These are phyloP conservation scores for Eudasyphora cyanicolor DNA, from an alignment of 2,888 invertebrate species.

Conservation along the genomic window DNA sequence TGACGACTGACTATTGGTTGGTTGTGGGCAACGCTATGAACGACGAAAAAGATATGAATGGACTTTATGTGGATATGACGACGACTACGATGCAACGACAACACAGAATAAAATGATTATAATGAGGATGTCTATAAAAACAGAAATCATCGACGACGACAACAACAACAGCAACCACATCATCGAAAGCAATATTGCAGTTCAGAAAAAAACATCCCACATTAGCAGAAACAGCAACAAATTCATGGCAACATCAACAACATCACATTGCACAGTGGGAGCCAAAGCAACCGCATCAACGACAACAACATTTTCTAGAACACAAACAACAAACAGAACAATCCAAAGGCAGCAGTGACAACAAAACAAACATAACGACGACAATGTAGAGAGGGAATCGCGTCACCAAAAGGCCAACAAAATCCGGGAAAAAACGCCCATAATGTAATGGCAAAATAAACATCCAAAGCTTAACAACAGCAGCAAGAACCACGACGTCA, in stretches of 20 bases:
- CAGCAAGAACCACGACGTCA: slow-evolving; percentile 37
- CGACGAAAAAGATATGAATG: slow-evolving; percentile 60
- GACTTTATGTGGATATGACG: slow-evolving; percentile 50
- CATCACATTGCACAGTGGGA: slow-evolving; percentile 35
- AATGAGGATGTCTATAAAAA: slow-evolving; percentile 64
- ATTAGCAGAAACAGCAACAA: slow-evolving; percentile 30
- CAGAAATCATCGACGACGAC: slow-evolving; percentile 32
- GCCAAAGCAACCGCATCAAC: slow-evolving; percentile 12
- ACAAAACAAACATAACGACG: not conserved
- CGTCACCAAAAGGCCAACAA: not conserved
- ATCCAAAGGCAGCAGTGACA: slow-evolving; percentile 40
- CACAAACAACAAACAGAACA: slow-evolving; percentile 28
- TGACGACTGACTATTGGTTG: not conserved
- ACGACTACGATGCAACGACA: not conserved
- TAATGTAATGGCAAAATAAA: slow-evolving; percentile 67
- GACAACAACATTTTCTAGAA: slow-evolving; percentile 15
- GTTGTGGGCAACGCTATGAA: not conserved
- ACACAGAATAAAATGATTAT: slow-evolving; percentile 52
- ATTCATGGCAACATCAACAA: slow-evolving; percentile 28
- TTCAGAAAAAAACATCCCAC: not conserved
- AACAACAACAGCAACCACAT: slow-evolving; percentile 36
- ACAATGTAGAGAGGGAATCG: not conserved
- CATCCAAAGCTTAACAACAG: slow-evolving; percentile 44
- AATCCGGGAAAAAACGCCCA: slow-evolving; percentile 66
- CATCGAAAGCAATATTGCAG: too few relatives aligned